These are phyloP conservation scores for Scaptomyza montana DNA, from an alignment of 1,140 invertebrate genomes.

Conservation along the genomic window DNA sequence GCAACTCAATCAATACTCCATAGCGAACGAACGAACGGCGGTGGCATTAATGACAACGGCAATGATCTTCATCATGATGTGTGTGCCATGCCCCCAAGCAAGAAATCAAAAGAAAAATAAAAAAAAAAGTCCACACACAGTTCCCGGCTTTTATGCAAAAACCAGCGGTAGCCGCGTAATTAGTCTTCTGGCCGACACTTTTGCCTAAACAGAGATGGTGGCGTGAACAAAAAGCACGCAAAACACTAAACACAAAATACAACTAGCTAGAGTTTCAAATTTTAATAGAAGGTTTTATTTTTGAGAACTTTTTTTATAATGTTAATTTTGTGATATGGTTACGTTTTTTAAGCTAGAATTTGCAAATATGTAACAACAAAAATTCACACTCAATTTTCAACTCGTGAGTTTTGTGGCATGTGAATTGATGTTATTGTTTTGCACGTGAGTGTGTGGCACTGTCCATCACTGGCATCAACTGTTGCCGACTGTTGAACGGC, in stretches of 20 bases:
- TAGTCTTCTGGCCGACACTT: constrained; percentile 78
- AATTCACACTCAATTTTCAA: neutral
- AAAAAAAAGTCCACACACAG: constrained; percentile 29
- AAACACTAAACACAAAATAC: neutral
- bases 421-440: neutral
- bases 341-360: no score
- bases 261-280: no score
- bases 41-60: constrained; percentile 65
- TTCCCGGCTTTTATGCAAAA: constrained; percentile 11
- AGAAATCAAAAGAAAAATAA: constrained; percentile 6
- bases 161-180: constrained; percentile 63
- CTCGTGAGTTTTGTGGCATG: constrained; percentile 2
- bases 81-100: constrained; percentile 16
- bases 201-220: constrained; percentile 42
- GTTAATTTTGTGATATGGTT: no score
- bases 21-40: constrained; percentile 34
- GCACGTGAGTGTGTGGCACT: neutral
- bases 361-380: no score
- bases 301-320: no score
- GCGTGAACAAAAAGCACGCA: constrained; percentile 18
- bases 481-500: constrained; percentile 25
- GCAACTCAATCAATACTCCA: constrained; percentile 79
- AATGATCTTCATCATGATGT: constrained; percentile 55
- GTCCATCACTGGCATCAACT: constrained; percentile 26
- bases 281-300: no score